Evolutionary conservation across 1,140 invertebrate species (phyloP), one percentile per base, ranked within the genome.

Genomic region (Formica exsecta): DNA sequence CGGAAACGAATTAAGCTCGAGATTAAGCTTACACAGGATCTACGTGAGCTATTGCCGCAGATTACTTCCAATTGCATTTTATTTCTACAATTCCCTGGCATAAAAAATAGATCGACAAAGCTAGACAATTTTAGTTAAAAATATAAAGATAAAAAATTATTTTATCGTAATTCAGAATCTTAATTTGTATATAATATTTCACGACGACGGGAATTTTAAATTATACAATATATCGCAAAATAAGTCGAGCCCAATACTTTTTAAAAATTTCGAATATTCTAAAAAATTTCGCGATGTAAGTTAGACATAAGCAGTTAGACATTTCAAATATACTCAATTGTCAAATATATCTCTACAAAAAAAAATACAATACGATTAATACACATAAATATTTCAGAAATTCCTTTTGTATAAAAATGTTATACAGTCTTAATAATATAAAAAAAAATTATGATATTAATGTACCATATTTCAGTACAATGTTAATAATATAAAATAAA

Each of bases 401-500:
- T 29, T 16, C 4, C 41, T 70, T 80, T 25, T 29, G 19, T 22
- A 38, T n/a, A 80, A 81, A 73, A 74, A 83, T 22, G 71, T 22
- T 13, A 65, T 25, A 68, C 32, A 22, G 4, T 57, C 65, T 68
- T 80, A 54, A 64, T 76, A 44, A 76, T 2, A 38, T 44, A 32
- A 38, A 36, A n/a, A 57, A 57, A 80, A 19, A 66, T 64, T 64
- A 54, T 11, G 16, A 59, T 59, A 81, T 71, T 59, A 70, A 41
- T 57, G n/a, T 66, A 73, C 32, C 8, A 29, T 51, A 54, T 57
- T 51, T n/a, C 9, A n/a, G 41, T 36, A 36, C 19, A 57, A 61
- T 61, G 51, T 73, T 81, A 48, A 74, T 83, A 36, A 74, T 61
- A 62, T 62, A 83, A 61, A 83, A 81, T 59, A 0, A n/a, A 73